phyloP scores from a whole-genome alignment of 23 tunicate species.

The Ascidia mentula region DNA sequence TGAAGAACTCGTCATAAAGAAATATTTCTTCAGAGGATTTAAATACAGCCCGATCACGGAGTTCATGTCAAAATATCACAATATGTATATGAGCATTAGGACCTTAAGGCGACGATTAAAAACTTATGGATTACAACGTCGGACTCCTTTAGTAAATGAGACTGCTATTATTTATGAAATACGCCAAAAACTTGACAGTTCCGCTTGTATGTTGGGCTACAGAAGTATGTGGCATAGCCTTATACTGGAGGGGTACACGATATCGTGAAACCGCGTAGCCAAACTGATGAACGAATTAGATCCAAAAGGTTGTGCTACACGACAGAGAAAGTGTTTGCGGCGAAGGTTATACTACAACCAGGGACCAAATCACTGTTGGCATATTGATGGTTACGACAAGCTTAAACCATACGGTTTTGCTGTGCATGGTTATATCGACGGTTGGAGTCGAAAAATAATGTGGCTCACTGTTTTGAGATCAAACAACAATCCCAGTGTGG shows the following conservation, averaged over 20 bases:
- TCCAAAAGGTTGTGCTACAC: constrained; percentile 2
- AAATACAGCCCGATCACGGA: neutral
- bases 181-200: neutral
- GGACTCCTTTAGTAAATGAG: neutral
- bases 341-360: neutral
- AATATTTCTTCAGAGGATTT: constrained; percentile 6
- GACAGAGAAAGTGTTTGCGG: neutral
- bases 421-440: constrained; percentile 10
- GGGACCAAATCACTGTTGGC: constrained; percentile 12
- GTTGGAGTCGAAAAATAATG: constrained; percentile 11
- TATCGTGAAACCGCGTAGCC: neutral
- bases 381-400: constrained; percentile 16
- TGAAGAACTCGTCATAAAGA: neutral
- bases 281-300: constrained; percentile 15
- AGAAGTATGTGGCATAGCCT: constrained; percentile 4
- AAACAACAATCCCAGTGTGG: neutral
- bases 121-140: neutral
- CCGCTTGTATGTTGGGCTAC: constrained; percentile 16
- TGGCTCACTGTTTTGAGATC: neutral
- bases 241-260: neutral
- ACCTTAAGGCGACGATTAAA: neutral
- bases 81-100: neutral
- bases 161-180: neutral
- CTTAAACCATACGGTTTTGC: constrained; percentile 20
- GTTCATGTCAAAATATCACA: neutral